phyloP scores from a whole-genome alignment of 2,113 vertebrate genomes.

The Atlantisia rogersi region DNA sequence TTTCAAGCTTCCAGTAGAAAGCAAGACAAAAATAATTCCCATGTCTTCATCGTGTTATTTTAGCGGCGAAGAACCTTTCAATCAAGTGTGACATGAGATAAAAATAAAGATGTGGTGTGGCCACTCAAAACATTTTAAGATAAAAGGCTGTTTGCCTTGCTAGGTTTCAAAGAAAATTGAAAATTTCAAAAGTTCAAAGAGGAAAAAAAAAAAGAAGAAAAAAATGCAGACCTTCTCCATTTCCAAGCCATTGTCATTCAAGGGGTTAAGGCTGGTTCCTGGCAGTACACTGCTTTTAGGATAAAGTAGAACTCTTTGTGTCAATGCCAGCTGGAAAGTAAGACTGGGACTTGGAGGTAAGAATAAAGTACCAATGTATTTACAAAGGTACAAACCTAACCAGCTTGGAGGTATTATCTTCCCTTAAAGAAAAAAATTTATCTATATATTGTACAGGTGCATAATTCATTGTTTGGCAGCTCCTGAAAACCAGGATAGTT shows the following conservation, averaged over 20 bases:
- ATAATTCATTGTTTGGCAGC: not conserved
- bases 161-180: not conserved
- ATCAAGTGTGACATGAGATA: not conserved
- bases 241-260: not conserved
- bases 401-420: not conserved
- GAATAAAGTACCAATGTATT: not conserved
- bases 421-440: not conserved
- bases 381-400: not conserved
- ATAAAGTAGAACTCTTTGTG: slow-evolving; percentile 18
- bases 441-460: not conserved
- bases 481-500: not conserved
- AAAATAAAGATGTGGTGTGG: not conserved
- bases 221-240: not conserved
- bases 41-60: not conserved
- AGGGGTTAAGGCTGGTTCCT: not conserved
- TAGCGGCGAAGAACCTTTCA: slow-evolving; percentile 3
- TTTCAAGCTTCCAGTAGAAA: not conserved
- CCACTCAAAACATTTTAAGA: not conserved
- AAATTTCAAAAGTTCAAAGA: not conserved
- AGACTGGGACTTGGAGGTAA: not conserved
- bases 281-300: not conserved
- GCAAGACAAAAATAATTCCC: not conserved
- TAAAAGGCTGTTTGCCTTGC: not conserved
- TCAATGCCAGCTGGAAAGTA: not conserved
- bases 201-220: not conserved